Percentiles rank a stretch among this genome's conserved stretches.
Evolutionary conservation across 2,888 invertebrate genomes (phyloP).

Genomic region (Hypolimnas misippus): DNA sequence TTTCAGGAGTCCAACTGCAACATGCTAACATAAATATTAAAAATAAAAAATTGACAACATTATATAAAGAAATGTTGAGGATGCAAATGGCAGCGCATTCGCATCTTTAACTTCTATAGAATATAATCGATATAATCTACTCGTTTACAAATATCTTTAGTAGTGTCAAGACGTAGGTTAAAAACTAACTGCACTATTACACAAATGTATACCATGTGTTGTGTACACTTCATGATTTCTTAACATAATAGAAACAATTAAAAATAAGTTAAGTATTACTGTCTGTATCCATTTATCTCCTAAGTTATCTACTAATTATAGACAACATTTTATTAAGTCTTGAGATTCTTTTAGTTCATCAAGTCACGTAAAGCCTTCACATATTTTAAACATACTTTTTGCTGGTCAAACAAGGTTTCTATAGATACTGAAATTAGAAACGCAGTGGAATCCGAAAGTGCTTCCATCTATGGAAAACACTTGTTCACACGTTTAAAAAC

Average conservation of each 20-base stretch:
- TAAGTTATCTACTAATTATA: neutral
- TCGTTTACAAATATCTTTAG: no score
- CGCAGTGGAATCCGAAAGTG: constrained; percentile 1
- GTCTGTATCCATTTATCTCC: neutral
- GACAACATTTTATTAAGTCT: constrained; percentile 1
- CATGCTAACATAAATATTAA: no score
- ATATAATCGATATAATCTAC: no score
- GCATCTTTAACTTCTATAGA: no score
- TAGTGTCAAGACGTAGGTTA: no score
- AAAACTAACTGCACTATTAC: no score
- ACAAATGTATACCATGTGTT: no score
- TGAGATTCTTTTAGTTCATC: constrained; percentile 2
- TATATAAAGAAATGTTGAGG: no score
- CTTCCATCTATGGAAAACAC: constrained; percentile 30
- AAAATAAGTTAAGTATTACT: neutral
- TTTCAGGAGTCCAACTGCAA: no score
- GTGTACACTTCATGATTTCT: no score
- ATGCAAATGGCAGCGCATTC: no score
- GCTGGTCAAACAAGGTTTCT: constrained; percentile 11
- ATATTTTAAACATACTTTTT: constrained; percentile 13
- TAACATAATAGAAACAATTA: neutral
- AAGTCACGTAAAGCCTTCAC: constrained; percentile 15
- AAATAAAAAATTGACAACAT: no score
- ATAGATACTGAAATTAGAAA: neutral
- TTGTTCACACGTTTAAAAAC: constrained; percentile 4